A percentile compares a stretch with the other conserved stretches of the same genome.
phyloP scores from a whole-genome alignment of 2,888 invertebrate species.

The Galerucella pusilla region DNA sequence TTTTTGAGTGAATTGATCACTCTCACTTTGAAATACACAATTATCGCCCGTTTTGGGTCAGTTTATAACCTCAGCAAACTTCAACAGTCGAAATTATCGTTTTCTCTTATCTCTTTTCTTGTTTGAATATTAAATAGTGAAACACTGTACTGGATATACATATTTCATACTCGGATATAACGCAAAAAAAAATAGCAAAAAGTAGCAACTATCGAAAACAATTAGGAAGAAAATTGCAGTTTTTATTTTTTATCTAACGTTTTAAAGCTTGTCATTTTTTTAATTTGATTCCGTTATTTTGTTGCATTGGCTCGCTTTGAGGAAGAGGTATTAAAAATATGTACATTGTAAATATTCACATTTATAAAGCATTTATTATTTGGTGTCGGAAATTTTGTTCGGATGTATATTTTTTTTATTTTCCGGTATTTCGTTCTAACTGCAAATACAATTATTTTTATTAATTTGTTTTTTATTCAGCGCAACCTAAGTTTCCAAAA shows the following conservation, averaged over 20 bases:
- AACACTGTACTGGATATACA: not conserved
- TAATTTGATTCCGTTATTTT: not conserved
- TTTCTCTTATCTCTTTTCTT: too few relatives aligned
- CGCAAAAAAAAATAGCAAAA: not conserved
- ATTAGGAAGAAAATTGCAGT: not conserved
- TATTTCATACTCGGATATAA: conserved; percentile 14
- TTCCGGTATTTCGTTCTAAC: not conserved
- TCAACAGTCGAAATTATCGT: too few relatives aligned
- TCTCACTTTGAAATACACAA: too few relatives aligned
- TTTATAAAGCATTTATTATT: conserved; percentile 23
- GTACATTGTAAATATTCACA: conserved; percentile 9
- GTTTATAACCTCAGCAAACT: too few relatives aligned
- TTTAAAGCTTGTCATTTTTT: conserved; percentile 26
- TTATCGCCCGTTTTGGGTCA: too few relatives aligned
- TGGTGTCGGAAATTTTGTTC: conserved; percentile 3
- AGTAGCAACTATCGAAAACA: not conserved
- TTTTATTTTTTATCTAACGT: conserved; percentile 29
- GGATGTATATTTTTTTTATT: conserved; percentile 8
- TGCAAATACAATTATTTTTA: conserved; percentile 26
- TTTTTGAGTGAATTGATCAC: too few relatives aligned
- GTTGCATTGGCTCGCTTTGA: conserved; percentile 6
- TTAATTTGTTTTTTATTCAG: not conserved
- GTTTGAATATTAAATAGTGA: not conserved
- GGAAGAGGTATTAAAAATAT: not conserved
- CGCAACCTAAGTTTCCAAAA: too few relatives aligned